phyloP scores from a whole-genome alignment of 2,888 invertebrate species.

The Caenorhabditis sp. region DNA sequence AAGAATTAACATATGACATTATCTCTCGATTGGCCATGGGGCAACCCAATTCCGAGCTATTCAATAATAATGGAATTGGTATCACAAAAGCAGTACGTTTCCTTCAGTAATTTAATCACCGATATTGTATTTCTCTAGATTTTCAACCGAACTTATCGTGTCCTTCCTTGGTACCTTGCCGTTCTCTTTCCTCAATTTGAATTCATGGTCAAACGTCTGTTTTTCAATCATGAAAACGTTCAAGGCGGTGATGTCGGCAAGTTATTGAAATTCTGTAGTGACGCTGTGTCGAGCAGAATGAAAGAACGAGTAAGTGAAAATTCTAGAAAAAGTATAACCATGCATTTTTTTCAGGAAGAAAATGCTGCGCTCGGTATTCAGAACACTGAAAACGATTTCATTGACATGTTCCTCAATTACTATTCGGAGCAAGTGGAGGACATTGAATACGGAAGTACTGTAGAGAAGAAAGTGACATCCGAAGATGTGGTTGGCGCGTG shows the following conservation, averaged over 20 bases:
- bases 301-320: conserved; percentile 33
- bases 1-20: conserved; percentile 67
- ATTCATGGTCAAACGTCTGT: conserved; percentile 25
- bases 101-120: neutral
- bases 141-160: conserved; percentile 19
- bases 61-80: conserved; percentile 48
- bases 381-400: conserved; percentile 69
- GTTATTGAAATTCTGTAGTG: conserved; percentile 22
- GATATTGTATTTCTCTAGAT: conserved; percentile 20
- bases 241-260: conserved; percentile 45
- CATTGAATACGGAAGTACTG: conserved; percentile 16
- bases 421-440: conserved; percentile 56
- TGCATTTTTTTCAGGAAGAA: conserved; percentile 36
- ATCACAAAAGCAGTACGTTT: conserved; percentile 33
- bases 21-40: conserved; percentile 68
- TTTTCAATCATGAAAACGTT: conserved; percentile 42
- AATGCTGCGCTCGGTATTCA: conserved; percentile 50
- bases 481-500: conserved; percentile 72
- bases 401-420: conserved; percentile 76
- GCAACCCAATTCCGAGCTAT: conserved; percentile 58
- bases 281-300: conserved; percentile 37
- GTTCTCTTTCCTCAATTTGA: conserved; percentile 45
- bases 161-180: conserved; percentile 45
- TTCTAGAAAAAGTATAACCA: no score
- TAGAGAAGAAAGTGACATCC: conserved; percentile 64